These are phyloP conservation scores for Aramus guarauna DNA, from an alignment of 2,113 vertebrate genomes.

Conservation along the genomic window DNA sequence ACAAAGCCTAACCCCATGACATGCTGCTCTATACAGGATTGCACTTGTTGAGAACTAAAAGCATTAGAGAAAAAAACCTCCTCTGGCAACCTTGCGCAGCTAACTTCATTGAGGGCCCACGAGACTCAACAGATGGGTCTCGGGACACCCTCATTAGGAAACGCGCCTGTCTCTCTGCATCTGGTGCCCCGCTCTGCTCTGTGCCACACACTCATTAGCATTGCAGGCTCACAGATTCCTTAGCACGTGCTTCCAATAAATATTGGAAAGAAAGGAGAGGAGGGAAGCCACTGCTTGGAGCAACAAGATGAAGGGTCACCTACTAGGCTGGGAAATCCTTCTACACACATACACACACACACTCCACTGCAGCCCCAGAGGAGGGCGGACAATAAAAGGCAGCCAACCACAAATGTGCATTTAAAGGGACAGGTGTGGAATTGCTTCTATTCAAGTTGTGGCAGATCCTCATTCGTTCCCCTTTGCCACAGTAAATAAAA, in stretches of 20 bases:
- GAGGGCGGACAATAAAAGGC: neutral
- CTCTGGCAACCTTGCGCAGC: slow-evolving; percentile 48
- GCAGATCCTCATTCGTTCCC: slow-evolving; percentile 33
- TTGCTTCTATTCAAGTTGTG: neutral
- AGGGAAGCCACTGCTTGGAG: neutral
- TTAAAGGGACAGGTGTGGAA: slow-evolving; percentile 60
- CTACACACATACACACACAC: neutral
- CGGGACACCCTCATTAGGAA: slow-evolving; percentile 49
- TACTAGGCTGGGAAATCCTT: slow-evolving; percentile 1
- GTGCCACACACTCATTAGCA: neutral
- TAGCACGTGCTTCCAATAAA: slow-evolving; percentile 67
- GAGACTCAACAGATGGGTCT: slow-evolving; percentile 75
- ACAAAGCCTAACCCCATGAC: slow-evolving; percentile 74
- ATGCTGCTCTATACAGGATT: slow-evolving; percentile 70
- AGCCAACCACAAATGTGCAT: neutral
- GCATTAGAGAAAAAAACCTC: slow-evolving; percentile 25
- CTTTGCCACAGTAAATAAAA: slow-evolving; percentile 57
- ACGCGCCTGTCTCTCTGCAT: neutral
- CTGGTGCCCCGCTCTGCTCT: slow-evolving; percentile 11
- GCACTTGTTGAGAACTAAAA: slow-evolving; percentile 74
- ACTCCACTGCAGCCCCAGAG: neutral
- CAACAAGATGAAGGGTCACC: neutral
- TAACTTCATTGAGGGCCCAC: slow-evolving; percentile 62
- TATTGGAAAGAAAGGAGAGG: slow-evolving; percentile 2
- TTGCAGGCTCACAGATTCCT: slow-evolving; percentile 44